Evolutionary conservation across 2,888 invertebrate species (phyloP).

Genomic region (Rhyacophila evoluta): DNA sequence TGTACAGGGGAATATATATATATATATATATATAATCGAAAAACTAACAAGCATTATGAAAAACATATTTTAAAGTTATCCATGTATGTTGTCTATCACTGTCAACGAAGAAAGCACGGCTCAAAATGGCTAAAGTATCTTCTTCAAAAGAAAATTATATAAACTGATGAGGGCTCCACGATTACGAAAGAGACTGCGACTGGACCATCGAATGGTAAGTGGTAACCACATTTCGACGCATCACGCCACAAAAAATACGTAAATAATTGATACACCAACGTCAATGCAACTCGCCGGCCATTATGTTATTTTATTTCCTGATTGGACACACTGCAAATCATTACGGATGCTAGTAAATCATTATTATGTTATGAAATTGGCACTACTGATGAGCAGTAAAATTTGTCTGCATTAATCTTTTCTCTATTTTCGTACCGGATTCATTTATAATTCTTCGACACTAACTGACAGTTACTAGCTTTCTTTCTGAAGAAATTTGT

Average conservation of each 20-base stretch:
- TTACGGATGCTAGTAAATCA: not conserved
- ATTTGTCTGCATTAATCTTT: too few species aligned
- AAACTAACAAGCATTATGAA: too few species aligned
- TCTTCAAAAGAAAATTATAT: not conserved
- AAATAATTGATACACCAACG: not conserved
- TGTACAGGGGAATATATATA: too few species aligned
- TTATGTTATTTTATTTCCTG: not conserved
- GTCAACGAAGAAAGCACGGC: not conserved
- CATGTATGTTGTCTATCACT: not conserved
- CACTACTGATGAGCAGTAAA: too few species aligned
- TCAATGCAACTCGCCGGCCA: not conserved
- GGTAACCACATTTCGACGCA: not conserved
- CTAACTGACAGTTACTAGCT: too few species aligned
- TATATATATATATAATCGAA: too few species aligned
- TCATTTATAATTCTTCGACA: too few species aligned
- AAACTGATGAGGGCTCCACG: not conserved
- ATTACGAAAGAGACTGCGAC: not conserved
- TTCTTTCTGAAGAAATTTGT: too few species aligned
- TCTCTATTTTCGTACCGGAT: too few species aligned
- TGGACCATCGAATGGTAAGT: not conserved
- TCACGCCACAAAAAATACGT: not conserved
- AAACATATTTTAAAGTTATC: too few species aligned
- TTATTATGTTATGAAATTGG: too few species aligned
- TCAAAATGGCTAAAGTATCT: not conserved
- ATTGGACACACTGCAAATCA: not conserved